Base-by-base conservation (phyloP, 1,140 invertebrate genomes). In the Zaprionus africanus region DNA sequence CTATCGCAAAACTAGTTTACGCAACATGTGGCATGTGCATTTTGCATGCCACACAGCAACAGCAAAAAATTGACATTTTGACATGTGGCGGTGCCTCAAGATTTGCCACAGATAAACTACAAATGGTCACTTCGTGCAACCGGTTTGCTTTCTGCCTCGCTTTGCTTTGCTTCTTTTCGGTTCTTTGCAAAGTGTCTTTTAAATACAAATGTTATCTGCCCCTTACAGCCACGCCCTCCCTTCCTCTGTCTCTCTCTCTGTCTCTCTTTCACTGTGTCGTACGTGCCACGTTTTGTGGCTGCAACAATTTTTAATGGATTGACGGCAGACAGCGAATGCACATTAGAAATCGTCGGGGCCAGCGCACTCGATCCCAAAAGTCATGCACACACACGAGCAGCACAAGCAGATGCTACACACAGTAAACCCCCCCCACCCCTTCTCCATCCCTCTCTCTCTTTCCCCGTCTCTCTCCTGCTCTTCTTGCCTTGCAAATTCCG, bases 1-100 rank as follows among this genome's bases (percentile, higher is more conserved):
- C 84, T 90, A 90, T 88, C 81, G 87, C 74, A 69, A 85, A 90
- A 90, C 85, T 90, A 90, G 85, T 90, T 90, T 90, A 90, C 85
- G 85, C 85, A 90, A 90, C 85, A 90, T 90, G 85, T 90, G 85
- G 81, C 81, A 84, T 81, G 76, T 77, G 78, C 68, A 88, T 80
- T 87, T 88, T 90, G 85, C 85, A 88, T 88, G 85, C 85, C 85
- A 75, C 85, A 90, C 69, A 34, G 17, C n/a, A 43, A 41, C 34
- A 66, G 58, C 65, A 82, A 88, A 87, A 90, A 90, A 85, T 90
- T 90, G 85, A 85, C 85, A 90, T 90, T 90, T 90, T 90, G 85
- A 90, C 85, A 90, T 90, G 86, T 67, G 81, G 81, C 81, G 85
- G 68, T 90, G 64, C 85, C 80, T 85, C 85, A 85, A 90, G 85